phyloP scores from a whole-genome alignment of 2,113 vertebrate species.

The Notothenia rossii region DNA sequence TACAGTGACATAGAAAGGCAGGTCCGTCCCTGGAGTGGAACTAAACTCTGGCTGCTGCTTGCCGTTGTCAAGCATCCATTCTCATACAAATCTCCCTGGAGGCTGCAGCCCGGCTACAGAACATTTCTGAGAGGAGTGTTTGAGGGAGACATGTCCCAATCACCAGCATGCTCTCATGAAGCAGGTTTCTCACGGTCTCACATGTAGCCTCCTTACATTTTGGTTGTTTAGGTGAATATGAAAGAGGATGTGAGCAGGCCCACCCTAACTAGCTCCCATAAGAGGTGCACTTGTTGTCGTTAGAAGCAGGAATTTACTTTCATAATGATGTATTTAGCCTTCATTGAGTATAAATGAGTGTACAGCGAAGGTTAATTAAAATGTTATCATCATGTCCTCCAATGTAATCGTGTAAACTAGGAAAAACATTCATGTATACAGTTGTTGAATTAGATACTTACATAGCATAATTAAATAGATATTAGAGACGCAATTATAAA shows the following conservation, averaged over 20 bases:
- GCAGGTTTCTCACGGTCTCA: slow-evolving; percentile 20
- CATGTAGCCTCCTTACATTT: neutral
- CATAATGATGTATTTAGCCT: too few relatives aligned
- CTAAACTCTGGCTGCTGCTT: slow-evolving; percentile 56
- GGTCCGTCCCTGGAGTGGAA: slow-evolving; percentile 69
- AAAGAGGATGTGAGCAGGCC: slow-evolving; percentile 14
- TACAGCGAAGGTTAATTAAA: too few relatives aligned
- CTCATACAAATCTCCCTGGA: slow-evolving; percentile 58
- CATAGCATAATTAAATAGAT: too few relatives aligned
- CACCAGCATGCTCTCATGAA: slow-evolving; percentile 6
- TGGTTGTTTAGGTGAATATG: neutral
- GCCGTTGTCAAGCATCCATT: slow-evolving; percentile 59
- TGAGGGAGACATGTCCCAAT: slow-evolving; percentile 40
- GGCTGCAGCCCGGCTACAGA: slow-evolving; percentile 47
- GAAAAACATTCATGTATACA: too few relatives aligned
- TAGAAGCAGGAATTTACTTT: too few relatives aligned
- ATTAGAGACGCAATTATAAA: too few relatives aligned
- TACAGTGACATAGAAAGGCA: slow-evolving; percentile 68
- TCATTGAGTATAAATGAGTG: too few relatives aligned
- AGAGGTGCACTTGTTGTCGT: too few relatives aligned
- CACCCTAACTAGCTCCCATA: neutral
- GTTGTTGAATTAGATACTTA: too few relatives aligned
- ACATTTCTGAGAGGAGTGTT: slow-evolving; percentile 45
- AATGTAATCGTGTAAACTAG: too few relatives aligned
- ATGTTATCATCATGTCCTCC: too few relatives aligned